phyloP scores from a whole-genome alignment of 2,888 invertebrate species.

The Omphaloscelis lunosa region DNA sequence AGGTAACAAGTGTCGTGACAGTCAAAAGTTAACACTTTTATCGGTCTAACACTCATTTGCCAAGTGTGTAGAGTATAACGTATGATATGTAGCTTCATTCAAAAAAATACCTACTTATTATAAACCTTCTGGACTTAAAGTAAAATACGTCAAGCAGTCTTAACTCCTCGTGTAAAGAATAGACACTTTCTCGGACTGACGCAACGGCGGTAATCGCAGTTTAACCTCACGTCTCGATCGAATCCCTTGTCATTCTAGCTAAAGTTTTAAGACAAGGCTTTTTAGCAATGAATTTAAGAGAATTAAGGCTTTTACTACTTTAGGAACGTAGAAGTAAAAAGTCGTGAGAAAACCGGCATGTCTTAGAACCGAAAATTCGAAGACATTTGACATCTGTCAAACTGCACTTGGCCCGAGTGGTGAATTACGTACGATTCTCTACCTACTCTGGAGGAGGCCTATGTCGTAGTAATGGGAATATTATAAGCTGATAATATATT shows the following conservation, averaged over 20 bases:
- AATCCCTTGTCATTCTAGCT: slow-evolving; percentile 13
- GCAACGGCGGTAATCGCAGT: slow-evolving; percentile 7
- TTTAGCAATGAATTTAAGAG: background rate
- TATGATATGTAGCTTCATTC: background rate
- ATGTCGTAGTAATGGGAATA: too few relatives aligned
- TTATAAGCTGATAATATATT: too few relatives aligned
- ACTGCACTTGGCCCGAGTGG: too few relatives aligned
- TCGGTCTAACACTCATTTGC: too few relatives aligned
- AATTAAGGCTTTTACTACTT: background rate
- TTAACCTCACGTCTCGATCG: slow-evolving; percentile 19
- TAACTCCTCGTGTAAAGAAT: slow-evolving; percentile 21
- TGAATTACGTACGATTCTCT: too few relatives aligned
- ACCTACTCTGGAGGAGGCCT: too few relatives aligned
- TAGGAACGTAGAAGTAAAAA: too few relatives aligned
- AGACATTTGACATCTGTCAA: too few relatives aligned
- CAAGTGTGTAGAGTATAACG: background rate
- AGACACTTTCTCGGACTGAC: background rate
- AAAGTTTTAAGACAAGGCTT: slow-evolving; percentile 6
- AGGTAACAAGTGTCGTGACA: too few relatives aligned
- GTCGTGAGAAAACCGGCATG: too few relatives aligned
- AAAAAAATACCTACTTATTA: background rate
- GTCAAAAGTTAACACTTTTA: too few relatives aligned
- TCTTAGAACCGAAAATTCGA: too few relatives aligned
- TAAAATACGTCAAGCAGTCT: slow-evolving; percentile 8
- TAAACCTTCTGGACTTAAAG: background rate